Evolutionary conservation across 2,888 invertebrate species (phyloP), one percentile per base, ranked within the genome.

Genomic region (Masnerella sp.): DNA sequence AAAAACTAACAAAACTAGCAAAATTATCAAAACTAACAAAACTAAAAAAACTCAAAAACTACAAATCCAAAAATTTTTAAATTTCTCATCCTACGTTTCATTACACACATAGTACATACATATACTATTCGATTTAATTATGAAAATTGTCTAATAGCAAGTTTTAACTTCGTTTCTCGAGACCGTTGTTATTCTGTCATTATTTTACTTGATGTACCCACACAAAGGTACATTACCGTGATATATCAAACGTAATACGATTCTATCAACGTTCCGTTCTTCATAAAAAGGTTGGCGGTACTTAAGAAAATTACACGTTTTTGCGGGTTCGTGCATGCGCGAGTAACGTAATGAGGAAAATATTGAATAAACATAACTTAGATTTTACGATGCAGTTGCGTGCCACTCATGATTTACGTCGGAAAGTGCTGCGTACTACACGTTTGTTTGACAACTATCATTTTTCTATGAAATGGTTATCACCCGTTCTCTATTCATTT

Each of bases 351-450:
- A 71, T 72, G 61, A 72, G 72, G 40, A 49, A 72, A 72, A 59
- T 65, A 72, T 72, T 72, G 65, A 72, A 72, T 72, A 72, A 72
- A 72, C 72, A 72, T 72, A 59, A 59, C 65, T 52, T 45, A 61
- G 65, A 72, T 61, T 65, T 58, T 54, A 61, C 59, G 54, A 52
- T 65, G 64, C 45, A 38, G 45, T 65, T 72, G 59, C 65, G 65
- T 71, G 64, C 20, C 25, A n/a, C 12, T 51, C 32, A 45, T 52
- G 54, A 70, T 68, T 52, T 59, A 56, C 30, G 38, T 52, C 30
- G 28, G 11, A 42, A 40, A 56, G 30, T 61, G 12, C n/a, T n/a
- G 7, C 17, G 18, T 22, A 11, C 20, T 32, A 36, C 54, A 18
- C 14, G 45, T 64, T 65, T 58, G 47, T 64, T 59, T 51, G 71